These are phyloP conservation scores for Pitangus sulphuratus DNA, from an alignment of 2,797 vertebrate species.

Conservation along the genomic window DNA sequence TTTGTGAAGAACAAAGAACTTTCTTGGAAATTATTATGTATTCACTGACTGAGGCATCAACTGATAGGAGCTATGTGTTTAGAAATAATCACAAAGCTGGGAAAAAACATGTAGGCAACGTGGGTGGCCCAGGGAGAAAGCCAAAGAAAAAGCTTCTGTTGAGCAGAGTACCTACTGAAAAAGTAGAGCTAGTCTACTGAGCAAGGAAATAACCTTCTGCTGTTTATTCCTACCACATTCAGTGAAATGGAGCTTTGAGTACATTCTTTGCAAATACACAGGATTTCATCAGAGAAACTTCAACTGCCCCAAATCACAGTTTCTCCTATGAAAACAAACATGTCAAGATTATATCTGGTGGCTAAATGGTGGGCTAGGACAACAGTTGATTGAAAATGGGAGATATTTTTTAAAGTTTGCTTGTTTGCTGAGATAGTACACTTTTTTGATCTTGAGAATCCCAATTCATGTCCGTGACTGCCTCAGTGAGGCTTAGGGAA, in stretches of 20 bases:
- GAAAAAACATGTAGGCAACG: not conserved
- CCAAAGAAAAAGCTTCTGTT: not conserved
- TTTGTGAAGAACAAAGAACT: constrained; percentile 37
- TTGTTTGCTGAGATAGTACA: not conserved
- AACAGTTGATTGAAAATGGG: not conserved
- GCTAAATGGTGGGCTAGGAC: not conserved
- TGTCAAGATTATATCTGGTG: not conserved
- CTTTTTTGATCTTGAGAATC: not conserved
- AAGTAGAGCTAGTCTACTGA: not conserved
- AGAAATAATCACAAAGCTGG: constrained; percentile 21
- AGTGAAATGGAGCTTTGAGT: not conserved
- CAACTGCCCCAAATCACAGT: not conserved
- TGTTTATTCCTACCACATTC: not conserved
- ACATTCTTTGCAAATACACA: not conserved
- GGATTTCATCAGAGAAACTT: not conserved
- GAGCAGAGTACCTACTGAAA: not conserved
- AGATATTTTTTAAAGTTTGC: not conserved
- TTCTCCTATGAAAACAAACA: not conserved
- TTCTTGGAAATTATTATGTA: constrained; percentile 8
- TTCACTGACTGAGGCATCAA: not conserved
- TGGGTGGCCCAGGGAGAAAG: constrained; percentile 21
- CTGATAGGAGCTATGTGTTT: not conserved
- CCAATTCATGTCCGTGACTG: rapidly evolving
- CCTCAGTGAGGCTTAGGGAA: not conserved
- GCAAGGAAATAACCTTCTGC: constrained; percentile 11